Base-by-base conservation (phyloP, 2,113 vertebrate genomes). In the Urocitellus parryii region DNA sequence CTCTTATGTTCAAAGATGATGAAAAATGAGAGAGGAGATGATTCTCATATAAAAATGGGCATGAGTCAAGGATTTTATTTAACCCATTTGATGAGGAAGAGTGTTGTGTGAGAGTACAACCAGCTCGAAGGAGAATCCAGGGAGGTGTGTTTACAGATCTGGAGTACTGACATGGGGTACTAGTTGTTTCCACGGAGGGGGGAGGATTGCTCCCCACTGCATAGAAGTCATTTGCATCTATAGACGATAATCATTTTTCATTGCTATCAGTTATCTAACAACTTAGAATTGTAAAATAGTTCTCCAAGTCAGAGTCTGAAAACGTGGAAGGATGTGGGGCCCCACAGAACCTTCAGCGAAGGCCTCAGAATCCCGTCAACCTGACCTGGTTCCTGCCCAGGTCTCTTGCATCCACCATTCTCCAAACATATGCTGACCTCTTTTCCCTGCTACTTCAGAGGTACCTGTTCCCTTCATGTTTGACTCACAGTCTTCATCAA, bases 1-100 rank as follows among this genome's bases (percentile, higher is more conserved):
- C 61, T 90, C 45, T 51, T 88, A 68, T 68, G 10, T 92, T 85
- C 51, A 84, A 96, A 90, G 58, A 65, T 48, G 86, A 90, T 56
- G 20, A 68, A 74, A 58, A 89, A 90, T 25, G 70, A 93, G 61
- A 88, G 72, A 80, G 67, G 53, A 92, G 90, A 72, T 20, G 90
- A 72, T 20, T 93, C n/a, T 82, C 39, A 45, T 18, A 34, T 18
- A 68, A 61, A 90, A 39, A 83, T n/a, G 39, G 90, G 48, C 13
- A 58, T 11, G 12, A 39, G 8, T 68, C 94, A 24, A 78, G 29
- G 76, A 39, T 89, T 90, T 89, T 96, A 72, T n/a, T 90, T 65
- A 51, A 77, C 37, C 81, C 2, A 34, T 63, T 77, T 89, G 63
- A 48, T 65, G 81, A 90, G 63, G 67, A 78, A 77, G 73, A 7